Base-by-base conservation (phyloP, 2,888 invertebrate genomes). In the Hypomecis punctinalis region DNA sequence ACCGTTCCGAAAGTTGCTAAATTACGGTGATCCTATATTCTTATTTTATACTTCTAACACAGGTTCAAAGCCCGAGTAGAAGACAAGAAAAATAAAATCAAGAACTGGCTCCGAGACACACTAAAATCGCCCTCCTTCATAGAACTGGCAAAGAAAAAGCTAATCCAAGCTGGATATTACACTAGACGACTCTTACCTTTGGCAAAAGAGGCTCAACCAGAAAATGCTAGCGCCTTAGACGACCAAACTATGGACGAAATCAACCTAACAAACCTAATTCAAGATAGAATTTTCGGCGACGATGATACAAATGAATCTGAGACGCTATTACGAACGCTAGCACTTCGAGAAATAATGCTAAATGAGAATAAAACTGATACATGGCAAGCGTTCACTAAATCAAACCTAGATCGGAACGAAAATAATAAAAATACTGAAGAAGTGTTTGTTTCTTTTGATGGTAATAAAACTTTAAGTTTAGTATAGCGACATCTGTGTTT, bases 61-160 rank as follows among this genome's bases (percentile, higher is more conserved):
- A 92, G 91, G 70, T 91, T 92, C 73, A 91, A 91, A 77, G 83
- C 87, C 0, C 76, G 86, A 23, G 89, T 92, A 0, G 91, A 91
- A 79, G 85, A 89, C 53, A 91, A 91, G 64, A 91, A 91, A 65
- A 89, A 86, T 69, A 90, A 86, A 82, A 91, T 92, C 13, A 92
- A 90, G 62, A 79, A 74, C 5, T 92, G 92, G 92, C 81, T 92
- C 0, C 80, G 90, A 0, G 88, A 91, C 1, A 91, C 90, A 0
- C 67, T 92, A 0, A 84, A 85, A 63, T 91, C 92, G 0, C 85
- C 89, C 0, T 79, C 81, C 0, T 92, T 92, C 69, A 80, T 92
- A 55, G 76, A 87, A 71, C 68, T 90, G 9, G 92, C 91, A 0
- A 91, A 91, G 63, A 89, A 83, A 58, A 91, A 91, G 66, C 76